A percentile compares a stretch with the other conserved stretches of the same genome.
phyloP scores from a whole-genome alignment of 2,888 invertebrate genomes.

The Stictocephala bisonia region DNA sequence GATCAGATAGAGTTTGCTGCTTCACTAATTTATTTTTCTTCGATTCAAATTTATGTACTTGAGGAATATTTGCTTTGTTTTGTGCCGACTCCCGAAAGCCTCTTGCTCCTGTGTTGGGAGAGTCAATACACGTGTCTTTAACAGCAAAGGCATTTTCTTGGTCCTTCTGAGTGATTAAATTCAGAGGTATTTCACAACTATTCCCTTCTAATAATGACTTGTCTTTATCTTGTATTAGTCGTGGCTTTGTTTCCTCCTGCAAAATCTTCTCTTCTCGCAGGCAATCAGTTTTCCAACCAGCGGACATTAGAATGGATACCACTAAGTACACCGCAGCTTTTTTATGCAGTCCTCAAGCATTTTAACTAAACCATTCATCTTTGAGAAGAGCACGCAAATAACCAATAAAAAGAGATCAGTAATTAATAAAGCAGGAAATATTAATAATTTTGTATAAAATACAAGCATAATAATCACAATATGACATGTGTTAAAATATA shows the following conservation, averaged over 20 bases:
- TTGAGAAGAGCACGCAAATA: too few relatives aligned
- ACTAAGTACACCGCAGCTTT: too few relatives aligned
- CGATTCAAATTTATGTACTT: conserved; percentile 30
- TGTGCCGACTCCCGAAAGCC: conserved; percentile 1
- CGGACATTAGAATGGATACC: conserved; percentile 24
- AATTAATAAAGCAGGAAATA: too few relatives aligned
- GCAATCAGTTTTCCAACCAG: conserved; percentile 23
- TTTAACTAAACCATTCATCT: too few relatives aligned
- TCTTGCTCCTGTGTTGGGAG: background rate
- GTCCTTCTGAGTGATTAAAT: background rate
- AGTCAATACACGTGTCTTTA: conserved; percentile 2
- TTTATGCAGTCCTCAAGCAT: too few relatives aligned
- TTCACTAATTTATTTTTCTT: conserved; percentile 34
- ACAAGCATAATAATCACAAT: too few relatives aligned
- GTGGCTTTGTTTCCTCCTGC: conserved; percentile 21
- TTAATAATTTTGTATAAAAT: too few relatives aligned
- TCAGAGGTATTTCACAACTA: conserved; percentile 10
- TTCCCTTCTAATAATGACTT: conserved; percentile 12
- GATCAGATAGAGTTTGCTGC: conserved; percentile 17
- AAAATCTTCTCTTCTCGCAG: conserved; percentile 37
- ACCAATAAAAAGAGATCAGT: too few relatives aligned
- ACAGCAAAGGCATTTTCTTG: background rate
- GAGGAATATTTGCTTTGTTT: conserved; percentile 37
- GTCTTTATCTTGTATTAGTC: conserved; percentile 21
- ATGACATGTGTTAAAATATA: too few relatives aligned